A percentile compares a stretch with the other conserved stretches of the same genome.
Evolutionary conservation across 2,797 vertebrate genomes (phyloP).

Genomic region (Neosalanx taihuensis): DNA sequence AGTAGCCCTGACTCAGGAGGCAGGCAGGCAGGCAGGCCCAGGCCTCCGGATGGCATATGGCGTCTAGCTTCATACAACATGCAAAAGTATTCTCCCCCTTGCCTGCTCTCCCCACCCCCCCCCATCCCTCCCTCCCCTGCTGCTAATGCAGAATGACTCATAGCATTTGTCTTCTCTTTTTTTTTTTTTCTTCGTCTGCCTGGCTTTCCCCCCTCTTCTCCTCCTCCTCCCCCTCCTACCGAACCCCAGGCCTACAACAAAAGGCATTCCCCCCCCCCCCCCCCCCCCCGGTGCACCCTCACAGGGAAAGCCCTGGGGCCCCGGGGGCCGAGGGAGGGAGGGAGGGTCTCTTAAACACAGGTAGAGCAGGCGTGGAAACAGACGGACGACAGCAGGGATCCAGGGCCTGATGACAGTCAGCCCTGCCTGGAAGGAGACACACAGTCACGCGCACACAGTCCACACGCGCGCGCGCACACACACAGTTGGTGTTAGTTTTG

Average conservation of each 20-base stretch:
- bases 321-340: conserved; percentile 47
- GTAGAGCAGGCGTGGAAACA: conserved; percentile 73
- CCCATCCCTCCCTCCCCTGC: conserved; percentile 50
- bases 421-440: conserved; percentile 48
- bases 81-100: conserved; percentile 89
- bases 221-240: conserved; percentile 35
- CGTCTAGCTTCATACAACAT: conserved; percentile 98
- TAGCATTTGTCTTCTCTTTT: conserved; percentile 85
- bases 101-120: conserved; percentile 18
- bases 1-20: conserved; percentile 84
- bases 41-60: conserved; percentile 93
- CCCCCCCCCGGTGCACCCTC: conserved; percentile 65
- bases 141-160: conserved; percentile 97
- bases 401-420: conserved; percentile 30
- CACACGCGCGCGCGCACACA: too few species aligned
- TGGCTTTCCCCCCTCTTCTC: too few species aligned
- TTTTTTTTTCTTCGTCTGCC: conserved; percentile 49
- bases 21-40: conserved; percentile 77
- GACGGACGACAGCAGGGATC: conserved; percentile 69
- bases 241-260: conserved; percentile 78
- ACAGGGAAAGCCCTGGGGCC: conserved; percentile 71
- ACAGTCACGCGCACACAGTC: not conserved
- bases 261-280: conserved; percentile 66
- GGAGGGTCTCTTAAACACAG: conserved; percentile 71
- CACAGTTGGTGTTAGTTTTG: conserved; percentile 56